Evolutionary conservation across 2,797 vertebrate genomes (phyloP).

Genomic region (Novumbra hubbsi): DNA sequence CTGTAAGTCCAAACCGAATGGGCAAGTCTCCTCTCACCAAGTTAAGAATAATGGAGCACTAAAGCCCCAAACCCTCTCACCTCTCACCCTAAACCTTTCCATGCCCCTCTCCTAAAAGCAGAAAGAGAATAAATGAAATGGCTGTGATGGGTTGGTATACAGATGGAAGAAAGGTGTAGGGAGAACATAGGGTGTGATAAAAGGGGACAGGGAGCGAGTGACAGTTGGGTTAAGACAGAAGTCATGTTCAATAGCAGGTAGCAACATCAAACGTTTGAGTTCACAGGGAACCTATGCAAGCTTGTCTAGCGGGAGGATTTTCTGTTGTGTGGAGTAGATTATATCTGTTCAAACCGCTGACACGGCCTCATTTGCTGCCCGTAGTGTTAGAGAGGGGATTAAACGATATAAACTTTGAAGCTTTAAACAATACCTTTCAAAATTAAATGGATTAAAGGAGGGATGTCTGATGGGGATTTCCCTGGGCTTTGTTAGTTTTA

Average conservation of each 20-base stretch:
- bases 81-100: conserved; percentile 45
- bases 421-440: conserved; percentile 83
- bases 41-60: conserved; percentile 1
- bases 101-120: conserved; percentile 31
- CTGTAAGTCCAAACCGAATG: not conserved
- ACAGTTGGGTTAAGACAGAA: conserved; percentile 82
- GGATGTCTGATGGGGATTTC: conserved; percentile 79
- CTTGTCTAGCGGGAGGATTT: conserved; percentile 79
- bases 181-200: conserved; percentile 76
- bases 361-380: conserved; percentile 77
- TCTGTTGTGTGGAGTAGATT: conserved; percentile 79
- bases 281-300: conserved; percentile 76
- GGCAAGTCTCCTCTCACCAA: conserved; percentile 5
- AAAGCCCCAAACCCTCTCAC: conserved; percentile 9
- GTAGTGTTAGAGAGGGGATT: conserved; percentile 75
- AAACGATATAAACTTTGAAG: conserved; percentile 83
- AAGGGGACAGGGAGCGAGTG: conserved; percentile 80
- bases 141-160: conserved; percentile 69
- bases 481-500: conserved; percentile 78
- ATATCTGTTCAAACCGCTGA: conserved; percentile 75
- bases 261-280: conserved; percentile 80
- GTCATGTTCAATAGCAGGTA: conserved; percentile 81
- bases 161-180: conserved; percentile 68
- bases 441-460: conserved; percentile 81
- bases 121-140: conserved; percentile 50